Evolutionary conservation across 1,140 invertebrate genomes (phyloP), one percentile per base, ranked within the genome.

Genomic region (Manduca sexta): DNA sequence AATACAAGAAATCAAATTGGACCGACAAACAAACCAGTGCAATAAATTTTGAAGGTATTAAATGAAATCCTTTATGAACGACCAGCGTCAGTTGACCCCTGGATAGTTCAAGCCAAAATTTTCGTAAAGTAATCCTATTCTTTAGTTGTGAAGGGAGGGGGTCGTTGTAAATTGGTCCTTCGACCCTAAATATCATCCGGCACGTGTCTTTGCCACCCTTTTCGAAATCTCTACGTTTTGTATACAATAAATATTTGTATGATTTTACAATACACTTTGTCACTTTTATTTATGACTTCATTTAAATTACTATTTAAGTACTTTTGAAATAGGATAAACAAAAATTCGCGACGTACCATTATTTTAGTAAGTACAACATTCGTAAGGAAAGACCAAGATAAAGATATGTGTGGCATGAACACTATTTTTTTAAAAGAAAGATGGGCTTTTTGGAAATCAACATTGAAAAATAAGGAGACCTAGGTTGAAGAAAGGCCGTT

Each of bases 11-110:
- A 70, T 70, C 66, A 62, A 68, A 74, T 74, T 66, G 52, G 52
- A 66, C 62, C 57, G 39, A 66, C 64, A 71, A 69, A 66, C 60
- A 70, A 69, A 65, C 61, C 49, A 37, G 43, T 52, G 61, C 52
- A 64, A 80, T 80, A 80, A 80, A 80, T 75, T 79, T 76, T 73
- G 69, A 75, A 74, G 56, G 67, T 64, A 79, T 79, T 77, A 77
- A 73, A 76, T 59, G 46, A 62, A 71, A 66, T 68, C 67, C 59
- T 52, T 68, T 64, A 53, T 12, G 35, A 26, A 26, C 7, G 21
- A 47, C 72, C 60, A 68, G 10, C 49, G n/a, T 68, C 54, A 11
- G 3, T 53, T 52, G 65, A 62, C 1, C 64, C 30, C 0, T 40
- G 13, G n/a, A 35, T 13, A 26, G n/a, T 14, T 35, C 14, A 13